Evolutionary conservation across 1,140 invertebrate species (phyloP).

Genomic region (Dendrolimus punctatus): DNA sequence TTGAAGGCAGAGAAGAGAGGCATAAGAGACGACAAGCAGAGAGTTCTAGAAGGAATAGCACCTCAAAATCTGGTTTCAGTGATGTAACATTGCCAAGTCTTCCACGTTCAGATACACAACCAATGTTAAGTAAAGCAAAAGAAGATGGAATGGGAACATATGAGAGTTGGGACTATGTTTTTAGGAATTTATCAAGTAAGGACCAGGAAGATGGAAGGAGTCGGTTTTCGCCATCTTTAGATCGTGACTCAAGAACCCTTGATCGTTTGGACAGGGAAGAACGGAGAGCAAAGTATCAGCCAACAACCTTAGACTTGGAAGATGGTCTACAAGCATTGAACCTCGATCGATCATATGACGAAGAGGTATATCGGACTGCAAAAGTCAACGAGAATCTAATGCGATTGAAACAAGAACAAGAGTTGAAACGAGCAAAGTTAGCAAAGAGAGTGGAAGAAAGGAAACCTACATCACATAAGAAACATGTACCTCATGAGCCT

Average conservation of each 20-base stretch:
- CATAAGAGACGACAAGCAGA: slow-evolving; percentile 33
- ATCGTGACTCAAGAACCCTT: slow-evolving; percentile 61
- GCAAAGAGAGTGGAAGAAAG: slow-evolving; percentile 42
- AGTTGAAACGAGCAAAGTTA: slow-evolving; percentile 45
- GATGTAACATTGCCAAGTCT: slow-evolving; percentile 51
- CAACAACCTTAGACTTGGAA: slow-evolving; percentile 69
- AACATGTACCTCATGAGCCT: slow-evolving; percentile 27
- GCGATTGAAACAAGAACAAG: slow-evolving; percentile 66
- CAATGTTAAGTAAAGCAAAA: slow-evolving; percentile 62
- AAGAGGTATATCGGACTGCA: slow-evolving; percentile 66
- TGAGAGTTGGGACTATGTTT: slow-evolving; percentile 86
- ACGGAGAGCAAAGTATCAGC: slow-evolving; percentile 55
- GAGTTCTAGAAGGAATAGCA: slow-evolving; percentile 45
- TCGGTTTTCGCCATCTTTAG: slow-evolving; percentile 68
- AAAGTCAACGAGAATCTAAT: slow-evolving; percentile 72
- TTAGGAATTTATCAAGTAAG: slow-evolving; percentile 80
- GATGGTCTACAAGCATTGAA: slow-evolving; percentile 67
- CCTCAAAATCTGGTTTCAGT: slow-evolving; percentile 52
- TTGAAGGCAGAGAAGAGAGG: slow-evolving; percentile 43
- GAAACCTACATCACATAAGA: slow-evolving; percentile 23
- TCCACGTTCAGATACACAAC: slow-evolving; percentile 62
- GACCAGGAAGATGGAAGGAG: slow-evolving; percentile 79
- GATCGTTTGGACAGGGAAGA: slow-evolving; percentile 53
- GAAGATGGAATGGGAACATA: slow-evolving; percentile 76
- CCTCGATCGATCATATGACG: slow-evolving; percentile 56